These are phyloP conservation scores for Apotomis turbidana DNA, from an alignment of 2,888 invertebrate species.

Conservation along the genomic window DNA sequence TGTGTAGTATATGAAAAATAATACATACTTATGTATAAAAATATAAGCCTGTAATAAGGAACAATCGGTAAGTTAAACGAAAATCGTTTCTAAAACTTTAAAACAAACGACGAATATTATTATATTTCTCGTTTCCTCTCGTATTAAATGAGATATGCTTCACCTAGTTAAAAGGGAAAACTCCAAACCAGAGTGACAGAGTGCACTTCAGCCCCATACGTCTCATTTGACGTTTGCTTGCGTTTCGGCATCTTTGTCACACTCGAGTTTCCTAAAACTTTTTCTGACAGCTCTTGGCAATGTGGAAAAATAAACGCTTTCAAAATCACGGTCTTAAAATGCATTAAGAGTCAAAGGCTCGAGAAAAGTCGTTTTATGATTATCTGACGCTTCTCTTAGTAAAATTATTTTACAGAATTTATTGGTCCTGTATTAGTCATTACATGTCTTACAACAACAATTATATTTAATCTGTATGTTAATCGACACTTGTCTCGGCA, in stretches of 20 bases:
- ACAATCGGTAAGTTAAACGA: background rate
- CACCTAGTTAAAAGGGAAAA: conserved; percentile 36
- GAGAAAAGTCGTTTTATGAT: background rate
- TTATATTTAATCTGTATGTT: background rate
- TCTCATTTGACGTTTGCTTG: conserved; percentile 34
- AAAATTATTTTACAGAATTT: background rate
- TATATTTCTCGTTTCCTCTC: background rate
- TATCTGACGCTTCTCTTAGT: background rate
- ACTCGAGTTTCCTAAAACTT: conserved; percentile 31
- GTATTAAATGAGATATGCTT: conserved; percentile 22
- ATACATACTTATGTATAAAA: background rate
- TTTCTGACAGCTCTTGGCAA: background rate
- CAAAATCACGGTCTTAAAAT: background rate
- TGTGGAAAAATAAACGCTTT: background rate
- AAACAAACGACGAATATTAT: background rate
- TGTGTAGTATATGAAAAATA: background rate
- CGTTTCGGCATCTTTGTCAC: conserved; percentile 24
- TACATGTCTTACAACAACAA: background rate
- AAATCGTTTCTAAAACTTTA: no score
- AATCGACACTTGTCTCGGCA: no score
- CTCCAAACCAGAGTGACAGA: conserved; percentile 37
- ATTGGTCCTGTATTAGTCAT: background rate
- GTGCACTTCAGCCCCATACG: conserved; percentile 32
- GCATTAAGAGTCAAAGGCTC: background rate
- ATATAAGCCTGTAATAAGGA: no score